Evolutionary conservation across 2,888 invertebrate genomes (phyloP), one percentile per base, ranked within the genome.

Genomic region (Lycia hirtaria): DNA sequence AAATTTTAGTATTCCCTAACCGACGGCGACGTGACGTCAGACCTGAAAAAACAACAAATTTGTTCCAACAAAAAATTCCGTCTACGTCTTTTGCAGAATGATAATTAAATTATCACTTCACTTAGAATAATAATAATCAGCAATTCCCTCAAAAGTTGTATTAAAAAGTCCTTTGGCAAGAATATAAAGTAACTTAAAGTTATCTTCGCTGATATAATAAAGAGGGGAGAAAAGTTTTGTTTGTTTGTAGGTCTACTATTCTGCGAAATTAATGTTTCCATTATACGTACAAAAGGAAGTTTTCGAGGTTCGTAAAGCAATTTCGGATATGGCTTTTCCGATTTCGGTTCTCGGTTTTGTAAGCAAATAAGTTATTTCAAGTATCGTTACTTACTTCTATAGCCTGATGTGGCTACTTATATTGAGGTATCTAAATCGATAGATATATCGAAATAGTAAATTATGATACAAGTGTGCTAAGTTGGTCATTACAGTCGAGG

Each of bases 291-390:
- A 41, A 41, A 26, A 28, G 47, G 56, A 55, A 60, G 55, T 58
- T 64, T 60, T 60, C 41, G 47, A 44, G 54, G 49, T 56, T 52
- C 55, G 56, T 64, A 45, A 61, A 61, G 61, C 54, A 61, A 64
- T 61, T 59, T 54, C 48, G 54, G 58, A 64, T 61, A 64, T 64
- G 48, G 58, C 50, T 51, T 35, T 48, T 32, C 49, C 22, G 47
- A 53, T 50, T 59, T 50, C 44, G 47, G 47, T 40, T 41, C 33
- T 60, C 35, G 17, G 33, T 33, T 50, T 14, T 35, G 32, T 38
- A 20, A 20, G 24, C 28, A 30, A 40, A 49, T 48, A 37, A 40
- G 22, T 50, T 40, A 30, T 50, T 49, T 12, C 7, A 37, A 38
- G 20, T 3, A 32, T 38, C 20, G 28, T 7, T n/a, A n/a, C n/a